These are phyloP conservation scores for Syngnathus rostellatus DNA, from an alignment of 2,797 vertebrate species.

Conservation along the genomic window DNA sequence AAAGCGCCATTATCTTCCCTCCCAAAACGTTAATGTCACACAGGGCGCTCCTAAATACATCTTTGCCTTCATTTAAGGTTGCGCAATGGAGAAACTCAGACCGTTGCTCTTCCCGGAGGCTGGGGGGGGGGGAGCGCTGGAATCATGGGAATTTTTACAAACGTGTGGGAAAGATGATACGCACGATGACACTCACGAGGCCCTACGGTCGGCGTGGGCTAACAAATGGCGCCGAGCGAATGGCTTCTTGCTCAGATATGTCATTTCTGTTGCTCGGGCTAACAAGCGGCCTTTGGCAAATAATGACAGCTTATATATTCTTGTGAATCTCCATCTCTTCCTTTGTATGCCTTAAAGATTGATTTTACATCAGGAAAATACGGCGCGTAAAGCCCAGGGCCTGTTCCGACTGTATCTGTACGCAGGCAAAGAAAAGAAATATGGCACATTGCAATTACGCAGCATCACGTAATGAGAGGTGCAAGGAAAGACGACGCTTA, in stretches of 20 bases:
- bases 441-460: conserved; percentile 45
- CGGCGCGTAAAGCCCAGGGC: conserved; percentile 7
- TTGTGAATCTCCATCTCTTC: too few species aligned
- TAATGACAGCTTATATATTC: conserved; percentile 9
- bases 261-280: conserved; percentile 19
- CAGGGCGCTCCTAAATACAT: conserved; percentile 53
- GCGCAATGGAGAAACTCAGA: conserved; percentile 28
- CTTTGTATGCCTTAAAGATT: too few species aligned
- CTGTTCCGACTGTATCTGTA: conserved; percentile 12
- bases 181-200: conserved; percentile 9
- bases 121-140: conserved; percentile 10
- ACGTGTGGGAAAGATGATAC: conserved; percentile 34
- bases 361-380: too few species aligned
- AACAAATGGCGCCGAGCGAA: conserved; percentile 23
- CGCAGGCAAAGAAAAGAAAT: conserved; percentile 20
- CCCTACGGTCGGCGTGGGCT: conserved; percentile 7
- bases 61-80: conserved; percentile 52
- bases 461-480: conserved; percentile 33
- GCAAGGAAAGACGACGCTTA: conserved; percentile 38
- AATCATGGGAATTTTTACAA: conserved; percentile 48
- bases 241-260: conserved; percentile 18
- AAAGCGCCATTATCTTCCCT: conserved; percentile 55
- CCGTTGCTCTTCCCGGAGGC: conserved; percentile 49
- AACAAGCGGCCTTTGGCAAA: conserved; percentile 26
- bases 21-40: conserved; percentile 57